Percentiles rank a stretch among this genome's conserved stretches.
These are phyloP conservation scores for Argentina silus DNA, from an alignment of 2,797 vertebrate species.

Conservation along the genomic window DNA sequence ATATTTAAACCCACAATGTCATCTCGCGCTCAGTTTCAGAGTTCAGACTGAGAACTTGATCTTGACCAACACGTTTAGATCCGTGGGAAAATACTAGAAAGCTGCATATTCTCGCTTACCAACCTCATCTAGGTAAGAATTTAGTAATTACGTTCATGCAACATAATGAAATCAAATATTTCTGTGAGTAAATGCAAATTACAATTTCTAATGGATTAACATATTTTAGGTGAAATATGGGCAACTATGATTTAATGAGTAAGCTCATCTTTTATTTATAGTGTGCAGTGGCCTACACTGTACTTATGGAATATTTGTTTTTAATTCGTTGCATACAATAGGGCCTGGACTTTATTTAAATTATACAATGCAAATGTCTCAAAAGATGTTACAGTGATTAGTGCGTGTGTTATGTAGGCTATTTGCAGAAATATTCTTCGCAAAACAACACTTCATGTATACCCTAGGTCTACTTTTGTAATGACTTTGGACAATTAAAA, in stretches of 20 bases:
- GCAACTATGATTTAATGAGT: background rate
- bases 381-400: background rate
- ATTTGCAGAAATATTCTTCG: background rate
- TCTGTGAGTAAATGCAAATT: background rate
- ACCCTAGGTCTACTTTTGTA: too few relatives aligned
- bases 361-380: too few relatives aligned
- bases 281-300: background rate
- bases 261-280: background rate
- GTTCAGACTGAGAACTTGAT: conserved; percentile 57
- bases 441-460: background rate
- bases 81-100: conserved; percentile 29
- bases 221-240: background rate
- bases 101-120: background rate
- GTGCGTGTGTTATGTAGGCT: background rate
- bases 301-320: background rate
- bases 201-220: background rate
- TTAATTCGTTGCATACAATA: background rate
- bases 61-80: conserved; percentile 62
- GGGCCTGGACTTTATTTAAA: too few relatives aligned
- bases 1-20: conserved; percentile 76
- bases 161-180: background rate
- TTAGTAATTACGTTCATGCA: background rate
- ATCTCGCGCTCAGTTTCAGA: conserved; percentile 55
- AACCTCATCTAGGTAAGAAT: conserved; percentile 45
- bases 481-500: background rate